phyloP scores from a whole-genome alignment of 1,140 invertebrate species.

The Aphelinus atriplicis region DNA sequence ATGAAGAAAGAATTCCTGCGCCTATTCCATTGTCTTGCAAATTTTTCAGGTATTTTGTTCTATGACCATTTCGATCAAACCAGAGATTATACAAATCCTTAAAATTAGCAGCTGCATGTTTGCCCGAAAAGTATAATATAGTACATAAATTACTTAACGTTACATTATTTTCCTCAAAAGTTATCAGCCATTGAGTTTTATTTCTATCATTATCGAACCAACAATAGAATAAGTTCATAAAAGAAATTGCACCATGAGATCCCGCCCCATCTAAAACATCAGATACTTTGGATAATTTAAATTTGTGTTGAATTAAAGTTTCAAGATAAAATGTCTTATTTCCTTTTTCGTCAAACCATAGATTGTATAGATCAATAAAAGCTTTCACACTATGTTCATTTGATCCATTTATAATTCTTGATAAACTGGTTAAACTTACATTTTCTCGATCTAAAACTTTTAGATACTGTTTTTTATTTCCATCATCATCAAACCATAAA shows the following conservation, averaged over 20 bases:
- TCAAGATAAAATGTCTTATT: background rate
- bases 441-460: conserved; percentile 35
- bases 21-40: conserved; percentile 1
- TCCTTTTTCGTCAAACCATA: conserved; percentile 24
- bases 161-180: background rate
- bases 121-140: background rate
- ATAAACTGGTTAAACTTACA: conserved; percentile 43
- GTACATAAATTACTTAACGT: background rate
- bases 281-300: background rate
- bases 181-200: background rate
- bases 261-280: background rate
- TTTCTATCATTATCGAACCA: conserved; percentile 19
- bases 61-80: conserved; percentile 45
- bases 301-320: background rate
- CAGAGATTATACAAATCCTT: conserved; percentile 40
- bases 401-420: conserved; percentile 44
- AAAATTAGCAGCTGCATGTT: conserved; percentile 23
- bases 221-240: conserved; percentile 16
- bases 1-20: background rate
- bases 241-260: background rate
- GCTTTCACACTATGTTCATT: background rate
- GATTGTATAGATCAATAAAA: conserved; percentile 21
- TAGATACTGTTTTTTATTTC: conserved; percentile 46
- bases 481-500: background rate
- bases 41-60: background rate